A percentile compares a stretch with the other conserved stretches of the same genome.
These are phyloP conservation scores for Sterrhoptilus dennistouni DNA, from an alignment of 2,113 vertebrate species.

Conservation along the genomic window DNA sequence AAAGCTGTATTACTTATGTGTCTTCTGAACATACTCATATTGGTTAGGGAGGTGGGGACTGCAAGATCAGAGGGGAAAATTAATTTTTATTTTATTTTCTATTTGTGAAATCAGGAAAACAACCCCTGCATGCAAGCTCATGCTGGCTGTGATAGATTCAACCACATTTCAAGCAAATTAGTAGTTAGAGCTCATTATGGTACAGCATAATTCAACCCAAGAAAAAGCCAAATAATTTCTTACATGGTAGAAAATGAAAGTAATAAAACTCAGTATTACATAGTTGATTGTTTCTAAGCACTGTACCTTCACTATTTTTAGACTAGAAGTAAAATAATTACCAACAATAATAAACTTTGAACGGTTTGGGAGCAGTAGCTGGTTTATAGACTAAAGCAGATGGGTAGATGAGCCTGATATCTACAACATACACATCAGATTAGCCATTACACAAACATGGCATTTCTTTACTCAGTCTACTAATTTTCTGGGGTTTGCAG, in stretches of 20 bases:
- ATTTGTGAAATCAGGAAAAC: not conserved
- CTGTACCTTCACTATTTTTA: conserved; percentile 2
- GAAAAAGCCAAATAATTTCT: conserved; percentile 8
- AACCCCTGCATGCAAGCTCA: not conserved
- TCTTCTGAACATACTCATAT: not conserved
- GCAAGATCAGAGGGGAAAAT: not conserved
- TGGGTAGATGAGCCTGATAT: not conserved
- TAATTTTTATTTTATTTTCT: not conserved
- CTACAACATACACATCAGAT: not conserved
- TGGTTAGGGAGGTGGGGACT: not conserved
- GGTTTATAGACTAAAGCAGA: not conserved
- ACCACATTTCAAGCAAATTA: conserved; percentile 52
- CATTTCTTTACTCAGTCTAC: not conserved
- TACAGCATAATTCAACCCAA: not conserved
- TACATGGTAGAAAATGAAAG: not conserved
- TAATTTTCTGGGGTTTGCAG: not conserved
- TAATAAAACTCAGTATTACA: not conserved
- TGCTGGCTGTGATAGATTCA: not conserved
- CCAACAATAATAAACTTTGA: not conserved
- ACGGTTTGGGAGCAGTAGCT: not conserved
- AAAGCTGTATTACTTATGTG: not conserved
- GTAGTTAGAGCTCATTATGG: not conserved
- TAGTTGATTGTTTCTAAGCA: conserved; percentile 28
- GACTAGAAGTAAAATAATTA: not conserved
- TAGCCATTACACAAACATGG: not conserved